Conservation (phyloP, 2,888 invertebrate species). For the Calliphora vomitoria region DNA sequence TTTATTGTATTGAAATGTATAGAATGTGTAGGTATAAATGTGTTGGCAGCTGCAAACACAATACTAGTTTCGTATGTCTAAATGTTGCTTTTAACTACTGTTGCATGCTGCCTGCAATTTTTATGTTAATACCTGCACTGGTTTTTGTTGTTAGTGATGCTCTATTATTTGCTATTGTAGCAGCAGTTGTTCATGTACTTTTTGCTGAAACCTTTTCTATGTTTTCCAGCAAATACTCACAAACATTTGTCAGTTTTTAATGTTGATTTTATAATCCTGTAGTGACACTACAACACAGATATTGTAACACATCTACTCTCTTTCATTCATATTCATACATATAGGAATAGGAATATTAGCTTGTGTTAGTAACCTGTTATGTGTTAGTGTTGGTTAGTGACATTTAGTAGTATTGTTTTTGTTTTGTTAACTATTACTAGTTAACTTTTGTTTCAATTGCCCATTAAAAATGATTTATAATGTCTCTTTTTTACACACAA, state of each 20-base stretch:
- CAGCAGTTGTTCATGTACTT: constrained; percentile 11
- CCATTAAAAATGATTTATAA: constrained; percentile 58
- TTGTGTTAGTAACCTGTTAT: neutral
- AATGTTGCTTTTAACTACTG: constrained; percentile 44
- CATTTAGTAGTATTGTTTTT: constrained; percentile 39
- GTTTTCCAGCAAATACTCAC: constrained; percentile 44
- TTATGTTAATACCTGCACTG: constrained; percentile 50
- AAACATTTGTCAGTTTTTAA: constrained; percentile 40
- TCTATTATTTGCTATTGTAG: constrained; percentile 41
- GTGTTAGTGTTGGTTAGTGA: constrained; percentile 6
- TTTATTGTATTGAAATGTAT: neutral
- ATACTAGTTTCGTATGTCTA: constrained; percentile 27
- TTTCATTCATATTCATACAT: neutral
- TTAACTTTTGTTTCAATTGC: constrained; percentile 53
- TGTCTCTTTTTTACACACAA: neutral
- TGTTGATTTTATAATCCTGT: constrained; percentile 28
- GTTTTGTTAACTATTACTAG: constrained; percentile 36
- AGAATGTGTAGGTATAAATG: neutral
- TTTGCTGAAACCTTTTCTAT: constrained; percentile 53
- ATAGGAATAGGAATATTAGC: neutral
- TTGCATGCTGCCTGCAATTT: constrained; percentile 42
- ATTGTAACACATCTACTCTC: neutral
- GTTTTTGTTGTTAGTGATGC: constrained; percentile 8
- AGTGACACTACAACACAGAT: neutral
- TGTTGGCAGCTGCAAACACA: neutral